Evolutionary conservation across 1,140 invertebrate species (phyloP).

Genomic region (Marisa cornuarietis): DNA sequence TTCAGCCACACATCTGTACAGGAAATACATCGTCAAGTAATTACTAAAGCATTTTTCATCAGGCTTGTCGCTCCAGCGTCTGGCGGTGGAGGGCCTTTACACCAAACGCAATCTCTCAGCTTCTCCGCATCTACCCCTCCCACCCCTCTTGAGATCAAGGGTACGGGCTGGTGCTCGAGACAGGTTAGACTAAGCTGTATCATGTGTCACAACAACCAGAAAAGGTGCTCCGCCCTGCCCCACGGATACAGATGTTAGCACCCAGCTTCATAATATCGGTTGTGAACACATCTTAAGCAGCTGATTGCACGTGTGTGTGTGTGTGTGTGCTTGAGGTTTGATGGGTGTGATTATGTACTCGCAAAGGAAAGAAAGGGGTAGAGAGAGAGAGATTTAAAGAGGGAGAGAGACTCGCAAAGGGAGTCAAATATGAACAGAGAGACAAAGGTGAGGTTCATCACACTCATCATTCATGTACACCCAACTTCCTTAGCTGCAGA

Average conservation of each 20-base stretch:
- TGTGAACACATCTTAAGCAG: not conserved
- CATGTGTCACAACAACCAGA: not conserved
- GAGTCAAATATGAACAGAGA: not conserved
- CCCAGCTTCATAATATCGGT: not conserved
- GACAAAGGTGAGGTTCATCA: not conserved
- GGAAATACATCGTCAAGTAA: too few relatives aligned
- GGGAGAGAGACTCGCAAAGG: not conserved
- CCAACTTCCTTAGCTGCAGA: not conserved
- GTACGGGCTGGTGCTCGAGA: not conserved
- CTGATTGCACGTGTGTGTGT: not conserved
- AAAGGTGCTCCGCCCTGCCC: not conserved
- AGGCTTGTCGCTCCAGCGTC: too few relatives aligned
- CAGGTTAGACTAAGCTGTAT: not conserved
- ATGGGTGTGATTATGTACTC: not conserved
- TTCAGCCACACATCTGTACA: too few relatives aligned
- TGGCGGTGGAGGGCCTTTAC: not conserved
- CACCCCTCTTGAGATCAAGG: not conserved
- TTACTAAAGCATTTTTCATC: too few relatives aligned
- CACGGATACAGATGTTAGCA: not conserved
- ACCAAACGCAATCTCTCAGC: too few relatives aligned
- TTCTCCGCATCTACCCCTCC: not conserved
- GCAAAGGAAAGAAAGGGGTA: not conserved
- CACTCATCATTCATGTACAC: not conserved
- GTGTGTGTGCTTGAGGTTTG: constrained; percentile 4
- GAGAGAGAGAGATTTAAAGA: constrained; percentile 1